Base-by-base conservation (phyloP, 2,888 invertebrate genomes). In the Bombylius discolor region DNA sequence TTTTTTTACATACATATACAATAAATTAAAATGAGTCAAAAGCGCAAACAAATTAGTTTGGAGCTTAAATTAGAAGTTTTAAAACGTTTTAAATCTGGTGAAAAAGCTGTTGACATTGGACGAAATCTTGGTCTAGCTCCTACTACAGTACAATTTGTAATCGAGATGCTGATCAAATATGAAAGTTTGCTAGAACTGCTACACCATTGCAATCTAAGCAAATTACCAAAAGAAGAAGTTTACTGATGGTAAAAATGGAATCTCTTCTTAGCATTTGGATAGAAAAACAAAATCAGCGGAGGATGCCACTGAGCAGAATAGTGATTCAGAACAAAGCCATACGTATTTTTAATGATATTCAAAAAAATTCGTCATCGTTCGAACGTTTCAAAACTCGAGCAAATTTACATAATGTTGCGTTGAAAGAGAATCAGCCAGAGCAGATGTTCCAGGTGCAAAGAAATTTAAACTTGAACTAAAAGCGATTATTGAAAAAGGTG, bases 251-350 rank as follows among this genome's bases (percentile, higher is more conserved):
- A 47, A 55, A 52, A 55, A 55, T 54, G 52, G 49, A 56, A 46
- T 52, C 50, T 23, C 55, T 47, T 47, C 50, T 55, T 47, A 50
- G 47, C 39, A 55, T 55, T 55, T 55, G 55, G 55, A 50, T 54
- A 39, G 49, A 51, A 44, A 51, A 54, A 36, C 48, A 54, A 57
- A 54, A 47, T 54, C 54, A 57, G 46, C 48, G 55, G 39, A 49
- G 57, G 47, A 57, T 57, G 57, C 55, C 55, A 52, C 46, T 55
- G 45, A 57, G 48, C 49, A 51, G 55, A 57, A 57, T 57, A 51
- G 51, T 56, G 33, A 57, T 57, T 56, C 53, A 54, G 51, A 54
- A 47, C 6, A 55, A 55, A 50, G 50, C 50, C 8, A 3, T 34
- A 50, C 50, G 55, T 39, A 50, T 55, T 55, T 52, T 50, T 55